Base-by-base conservation (phyloP, 2,113 vertebrate genomes). In the Pogona vitticeps region DNA sequence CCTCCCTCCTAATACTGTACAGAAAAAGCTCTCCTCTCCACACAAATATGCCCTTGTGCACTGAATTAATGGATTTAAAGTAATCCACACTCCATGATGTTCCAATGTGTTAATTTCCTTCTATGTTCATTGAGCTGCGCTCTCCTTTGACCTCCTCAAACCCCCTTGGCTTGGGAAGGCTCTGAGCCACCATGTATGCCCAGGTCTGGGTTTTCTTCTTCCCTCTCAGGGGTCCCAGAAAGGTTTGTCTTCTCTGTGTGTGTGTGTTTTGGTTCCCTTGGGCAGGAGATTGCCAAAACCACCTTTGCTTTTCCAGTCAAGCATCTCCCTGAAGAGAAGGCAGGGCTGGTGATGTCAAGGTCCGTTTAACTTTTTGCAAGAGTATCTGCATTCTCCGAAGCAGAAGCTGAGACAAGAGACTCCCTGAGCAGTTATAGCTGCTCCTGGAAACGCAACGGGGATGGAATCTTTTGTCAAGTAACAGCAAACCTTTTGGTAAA, bases 381-480 rank as follows among this genome's bases (percentile, higher is more conserved):
- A 68, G 18, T 0, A 10, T 13, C 87, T 73, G 83, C 63, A 82
- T 46, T 79, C 80, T 82, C 40, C 2, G 58, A 52, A 76, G 85
- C n/a, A 75, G 10, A 28, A 70, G 86, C 89, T 8, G 65, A 76
- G 86, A 70, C 81, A 72, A 81, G 92, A 38, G 36, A 8, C 91
- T 91, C 90, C 93, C 89, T 80, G 1, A 70, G 9, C 86, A 89
- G 88, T 42, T 87, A 87, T 65, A 76, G 78, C 85, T 70, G 92
- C 85, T 88, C 83, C 73, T 79, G 77, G 78, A 67, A 71, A 38
- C 18, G 13, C 73, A 82, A 82, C 13, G 36, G 70, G 85, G 91
- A 91, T 7, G 67, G 42, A 86, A 85, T 84, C 92, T 83, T 52
- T 26, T 1, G 75, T 85, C 65, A 31, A 77, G 88, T 80, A 82